Evolutionary conservation across 2,113 vertebrate genomes (phyloP), one percentile per base, ranked within the genome.

Genomic region (Aramus guarauna): DNA sequence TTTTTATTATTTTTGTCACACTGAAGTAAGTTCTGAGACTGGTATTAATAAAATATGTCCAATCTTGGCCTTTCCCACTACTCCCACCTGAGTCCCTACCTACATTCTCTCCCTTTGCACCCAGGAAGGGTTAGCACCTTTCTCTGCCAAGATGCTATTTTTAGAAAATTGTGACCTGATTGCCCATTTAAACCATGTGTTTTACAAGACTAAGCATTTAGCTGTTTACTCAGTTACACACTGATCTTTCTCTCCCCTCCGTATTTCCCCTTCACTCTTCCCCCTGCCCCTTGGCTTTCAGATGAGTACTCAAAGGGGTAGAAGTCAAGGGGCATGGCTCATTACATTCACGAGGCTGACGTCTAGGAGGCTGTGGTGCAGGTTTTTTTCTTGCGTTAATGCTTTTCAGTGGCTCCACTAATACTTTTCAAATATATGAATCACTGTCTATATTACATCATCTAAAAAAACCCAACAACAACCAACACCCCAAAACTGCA

Each of bases 151-250:
- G 48, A 32, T 90, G 48, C 90, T 94, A 60, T 96, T 96, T 96
- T 96, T 94, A 78, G 14, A 13, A 34, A 91, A 89, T 39, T 47
- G 12, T 95, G 91, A 87, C 84, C 87, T n/a, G 43, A 75, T 96
- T 94, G 53, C 53, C 45, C 13, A 32, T 85, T 87, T 87, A 89
- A 95, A 48, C 32, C 11, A 19, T 30, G 47, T 95, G 23, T 72
- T 95, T 77, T 72, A 89, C 66, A 75, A 48, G 62, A 68, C 11
- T 43, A 52, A 84, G 16, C 29, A 12, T 92, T 94, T 75, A 68
- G 9, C 73, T 60, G 18, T 50, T 34, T 78, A 19, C 18, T 74
- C 4, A 5, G n/a, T 68, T 91, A 37, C 26, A 50, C 3, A 9
- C 24, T 55, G 18, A 13, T 73, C 18, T 36, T 69, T 58, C 41